Conservation (phyloP, 1,140 invertebrate genomes). For the Anastrepha ludens region DNA sequence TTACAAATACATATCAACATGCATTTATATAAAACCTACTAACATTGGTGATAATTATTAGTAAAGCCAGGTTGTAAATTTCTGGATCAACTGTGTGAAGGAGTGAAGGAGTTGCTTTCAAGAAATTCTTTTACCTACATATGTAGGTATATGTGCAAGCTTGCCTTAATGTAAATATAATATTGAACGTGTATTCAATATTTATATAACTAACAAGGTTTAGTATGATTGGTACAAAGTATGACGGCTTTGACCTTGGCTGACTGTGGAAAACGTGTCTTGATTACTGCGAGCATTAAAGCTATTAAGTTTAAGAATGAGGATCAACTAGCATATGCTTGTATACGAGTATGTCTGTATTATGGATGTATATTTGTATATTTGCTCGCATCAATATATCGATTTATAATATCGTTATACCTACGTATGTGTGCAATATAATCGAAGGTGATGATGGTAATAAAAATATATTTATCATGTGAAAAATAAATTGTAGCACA, state of each 20-base stretch:
- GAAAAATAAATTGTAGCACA: too few species aligned
- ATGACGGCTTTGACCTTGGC: slow-evolving; percentile 20
- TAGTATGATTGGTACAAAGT: neutral
- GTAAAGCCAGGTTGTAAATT: neutral
- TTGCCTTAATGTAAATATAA: neutral
- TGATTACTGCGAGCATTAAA: neutral
- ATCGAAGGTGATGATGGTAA: neutral
- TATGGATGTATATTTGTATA: neutral
- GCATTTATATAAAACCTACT: neutral
- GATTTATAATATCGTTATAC: neutral
- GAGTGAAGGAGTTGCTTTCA: neutral
- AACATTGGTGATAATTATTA: neutral
- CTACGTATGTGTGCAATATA: too few species aligned
- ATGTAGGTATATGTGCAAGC: neutral
- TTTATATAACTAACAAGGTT: neutral
- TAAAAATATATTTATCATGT: too few species aligned
- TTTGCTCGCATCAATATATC: neutral
- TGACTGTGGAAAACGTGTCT: neutral
- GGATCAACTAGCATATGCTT: neutral
- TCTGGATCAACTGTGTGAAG: neutral
- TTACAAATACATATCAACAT: neutral
- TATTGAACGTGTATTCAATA: neutral
- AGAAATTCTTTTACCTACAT: neutral
- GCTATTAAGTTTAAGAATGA: neutral
- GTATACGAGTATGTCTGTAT: too few species aligned